phyloP scores from a whole-genome alignment of 2,113 vertebrate genomes.

The Anseranas semipalmata region DNA sequence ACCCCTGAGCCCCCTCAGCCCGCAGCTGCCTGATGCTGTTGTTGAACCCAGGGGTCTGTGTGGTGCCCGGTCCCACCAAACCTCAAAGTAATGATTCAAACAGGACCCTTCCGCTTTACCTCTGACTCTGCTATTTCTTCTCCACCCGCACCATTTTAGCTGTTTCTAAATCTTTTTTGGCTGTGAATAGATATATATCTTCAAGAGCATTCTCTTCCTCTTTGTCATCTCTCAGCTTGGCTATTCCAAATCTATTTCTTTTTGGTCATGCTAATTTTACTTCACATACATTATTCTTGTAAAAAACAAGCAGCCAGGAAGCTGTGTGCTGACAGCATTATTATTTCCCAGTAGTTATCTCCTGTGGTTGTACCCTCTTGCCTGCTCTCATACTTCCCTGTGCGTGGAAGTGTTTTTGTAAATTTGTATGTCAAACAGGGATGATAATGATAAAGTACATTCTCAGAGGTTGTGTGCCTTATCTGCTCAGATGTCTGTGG shows the following conservation, averaged over 20 bases:
- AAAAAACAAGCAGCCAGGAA: background rate
- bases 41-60: background rate
- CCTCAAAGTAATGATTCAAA: background rate
- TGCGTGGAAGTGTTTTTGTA: background rate
- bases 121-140: background rate
- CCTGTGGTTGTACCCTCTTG: background rate
- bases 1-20: background rate
- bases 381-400: background rate
- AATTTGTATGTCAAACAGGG: background rate
- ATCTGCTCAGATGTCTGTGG: background rate
- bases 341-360: background rate
- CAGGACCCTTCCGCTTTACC: background rate
- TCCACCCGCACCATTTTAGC: background rate
- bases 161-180: background rate
- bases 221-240: background rate
- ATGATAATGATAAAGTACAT: background rate
- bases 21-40: background rate
- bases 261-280: background rate
- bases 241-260: background rate
- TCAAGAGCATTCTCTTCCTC: background rate
- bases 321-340: background rate
- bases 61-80: background rate
- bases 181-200: background rate
- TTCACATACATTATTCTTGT: background rate
- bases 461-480: background rate